Evolutionary conservation across 2,113 vertebrate species (phyloP).

Genomic region (Chloropsis cyanopogon): DNA sequence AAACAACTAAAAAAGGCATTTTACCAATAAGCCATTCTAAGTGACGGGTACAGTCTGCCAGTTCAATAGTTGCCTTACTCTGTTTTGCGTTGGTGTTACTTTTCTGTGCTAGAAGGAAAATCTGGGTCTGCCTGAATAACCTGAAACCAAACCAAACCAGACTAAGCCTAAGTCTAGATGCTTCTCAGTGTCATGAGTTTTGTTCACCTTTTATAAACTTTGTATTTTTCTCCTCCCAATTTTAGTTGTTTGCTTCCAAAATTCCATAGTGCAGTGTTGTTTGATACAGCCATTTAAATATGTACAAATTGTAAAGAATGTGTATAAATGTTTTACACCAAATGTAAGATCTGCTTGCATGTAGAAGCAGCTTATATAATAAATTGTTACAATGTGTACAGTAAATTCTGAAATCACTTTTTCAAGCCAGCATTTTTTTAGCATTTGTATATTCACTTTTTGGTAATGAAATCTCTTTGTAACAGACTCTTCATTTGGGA

Average conservation of each 20-base stretch:
- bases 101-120: slow-evolving; percentile 21
- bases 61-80: slow-evolving; percentile 58
- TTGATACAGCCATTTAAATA: slow-evolving; percentile 78
- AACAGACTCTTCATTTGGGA: slow-evolving; percentile 4
- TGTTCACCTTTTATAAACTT: slow-evolving; percentile 66
- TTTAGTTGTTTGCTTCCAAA: slow-evolving; percentile 68
- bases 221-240: slow-evolving; percentile 58
- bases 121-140: slow-evolving; percentile 5
- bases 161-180: slow-evolving; percentile 23
- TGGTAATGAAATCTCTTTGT: slow-evolving; percentile 48
- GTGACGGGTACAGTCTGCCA: slow-evolving; percentile 30
- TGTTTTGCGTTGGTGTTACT: background rate
- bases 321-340: slow-evolving; percentile 83
- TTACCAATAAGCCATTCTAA: slow-evolving; percentile 44
- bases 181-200: slow-evolving; percentile 52
- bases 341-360: slow-evolving; percentile 73
- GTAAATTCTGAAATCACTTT: slow-evolving; percentile 74
- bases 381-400: slow-evolving; percentile 77
- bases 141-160: slow-evolving; percentile 57
- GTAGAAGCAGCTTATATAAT: slow-evolving; percentile 76
- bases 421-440: slow-evolving; percentile 65
- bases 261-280: slow-evolving; percentile 70
- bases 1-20: background rate
- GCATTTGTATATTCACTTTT: slow-evolving; percentile 67
- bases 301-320: slow-evolving; percentile 84